Evolutionary conservation across 2,797 vertebrate species (phyloP).

Genomic region (Eidolon dupreanum): DNA sequence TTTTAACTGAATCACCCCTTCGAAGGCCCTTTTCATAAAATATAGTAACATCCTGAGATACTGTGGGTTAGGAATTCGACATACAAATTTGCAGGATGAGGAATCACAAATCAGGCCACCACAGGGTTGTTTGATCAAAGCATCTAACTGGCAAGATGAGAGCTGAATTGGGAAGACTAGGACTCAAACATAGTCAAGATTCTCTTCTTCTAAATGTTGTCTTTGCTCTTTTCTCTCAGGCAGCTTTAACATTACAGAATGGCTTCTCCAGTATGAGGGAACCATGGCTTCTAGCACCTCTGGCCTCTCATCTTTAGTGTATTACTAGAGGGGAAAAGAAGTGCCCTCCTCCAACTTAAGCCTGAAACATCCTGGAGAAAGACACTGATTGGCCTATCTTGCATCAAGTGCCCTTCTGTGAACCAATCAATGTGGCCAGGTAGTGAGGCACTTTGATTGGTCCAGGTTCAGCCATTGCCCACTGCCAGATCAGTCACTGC

Average conservation of each 20-base stretch:
- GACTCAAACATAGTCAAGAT: not conserved
- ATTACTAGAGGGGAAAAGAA: not conserved
- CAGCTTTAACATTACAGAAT: not conserved
- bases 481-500: not conserved
- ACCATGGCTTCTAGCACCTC: not conserved
- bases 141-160: not conserved
- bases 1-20: not conserved
- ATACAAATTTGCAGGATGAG: not conserved
- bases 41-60: not conserved
- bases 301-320: not conserved
- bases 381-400: not conserved
- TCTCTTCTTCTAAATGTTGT: not conserved
- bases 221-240: not conserved
- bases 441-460: not conserved
- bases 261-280: not conserved
- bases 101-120: not conserved
- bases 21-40: not conserved
- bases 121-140: not conserved
- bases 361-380: not conserved
- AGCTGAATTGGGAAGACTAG: not conserved
- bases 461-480: not conserved
- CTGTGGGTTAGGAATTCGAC: not conserved
- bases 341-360: not conserved
- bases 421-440: not conserved
- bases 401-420: not conserved